A percentile compares a stretch with the other conserved stretches of the same genome.
Conservation (phyloP, 2,888 invertebrate genomes). For the Pharmacophagus antenor region DNA sequence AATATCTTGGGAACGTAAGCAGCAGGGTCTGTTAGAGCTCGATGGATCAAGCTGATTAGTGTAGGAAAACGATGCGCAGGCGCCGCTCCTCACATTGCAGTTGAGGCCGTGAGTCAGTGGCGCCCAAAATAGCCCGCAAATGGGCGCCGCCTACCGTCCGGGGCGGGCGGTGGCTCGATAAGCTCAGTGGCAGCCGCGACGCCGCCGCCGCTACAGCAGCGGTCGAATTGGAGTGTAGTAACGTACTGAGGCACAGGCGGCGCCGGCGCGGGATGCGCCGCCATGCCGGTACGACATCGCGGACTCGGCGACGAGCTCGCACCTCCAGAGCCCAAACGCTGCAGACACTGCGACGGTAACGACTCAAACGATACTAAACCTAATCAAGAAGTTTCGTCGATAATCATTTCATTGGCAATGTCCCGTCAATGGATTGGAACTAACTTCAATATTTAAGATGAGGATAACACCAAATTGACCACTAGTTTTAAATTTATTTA, state of each 20-base stretch:
- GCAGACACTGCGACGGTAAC: constrained; percentile 95
- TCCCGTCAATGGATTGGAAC: constrained; percentile 13
- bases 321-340: constrained; percentile 92
- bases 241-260: constrained; percentile 66
- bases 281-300: constrained; percentile 82
- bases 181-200: constrained; percentile 54
- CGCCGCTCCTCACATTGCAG: constrained; percentile 62
- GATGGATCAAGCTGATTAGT: constrained; percentile 39
- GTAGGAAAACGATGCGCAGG: constrained; percentile 69
- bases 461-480: neutral
- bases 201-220: constrained; percentile 75
- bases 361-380: constrained; percentile 34
- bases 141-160: constrained; percentile 80
- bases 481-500: constrained; percentile 7
- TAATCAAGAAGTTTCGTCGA: constrained; percentile 15
- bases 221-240: constrained; percentile 65
- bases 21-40: constrained; percentile 5
- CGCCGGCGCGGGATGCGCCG: constrained; percentile 80
- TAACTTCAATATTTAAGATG: constrained; percentile 7
- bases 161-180: constrained; percentile 71
- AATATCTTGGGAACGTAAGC: constrained; percentile 13
- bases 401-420: constrained; percentile 6
- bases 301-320: constrained; percentile 80
- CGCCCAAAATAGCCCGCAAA: constrained; percentile 72
- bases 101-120: constrained; percentile 72